Base-by-base conservation (phyloP, 2,797 vertebrate species). In the Psittacula derbiana region DNA sequence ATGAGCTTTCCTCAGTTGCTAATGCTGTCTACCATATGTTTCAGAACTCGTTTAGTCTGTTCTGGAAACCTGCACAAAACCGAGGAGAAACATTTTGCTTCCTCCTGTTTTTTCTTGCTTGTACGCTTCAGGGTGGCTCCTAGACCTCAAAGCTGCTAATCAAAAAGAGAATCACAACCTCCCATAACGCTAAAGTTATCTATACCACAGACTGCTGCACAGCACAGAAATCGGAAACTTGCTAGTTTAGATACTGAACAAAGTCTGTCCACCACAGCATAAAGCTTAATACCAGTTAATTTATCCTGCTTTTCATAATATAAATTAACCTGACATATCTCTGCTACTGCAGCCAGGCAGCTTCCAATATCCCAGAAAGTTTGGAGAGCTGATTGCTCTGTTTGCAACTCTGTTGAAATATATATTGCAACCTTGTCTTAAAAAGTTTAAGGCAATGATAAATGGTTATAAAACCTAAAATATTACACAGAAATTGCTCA, bases 361-460 rank as follows among this genome's bases (percentile, higher is more conserved):
- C 50, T 95, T 84, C 80, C 65, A 57, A 11, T n/a, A 73, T 33
- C 46, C n/a, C 64, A 66, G 83, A 15, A 66, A 57, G 33, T 40
- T 2, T 38, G 30, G 46, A 88, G 50, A 62, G 40, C 41, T 31
- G 74, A 30, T 95, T 0, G 0, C 66, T 84, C 90, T 78, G 41
- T 71, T 67, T 74, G 33, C 46, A 38, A 28, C 7, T 75, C 73
- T 50, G 36, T 21, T 86, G 80, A 94, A 93, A 92, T 40, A 82
- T 3, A 64, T 18, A 44, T 24, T 82, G 71, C n/a, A 82, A 87
- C 47, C 19, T 28, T 36, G 28, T 50, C 64, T 93, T 72, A 0
- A 92, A 36, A 92, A 85, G 84, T 87, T 91, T 84, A 89, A 65
- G 67, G 78, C 57, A 87, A 82, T 8, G 47, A 87, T 47, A 92